A percentile compares a stretch with the other conserved stretches of the same genome.
phyloP scores from a whole-genome alignment of 2,888 invertebrate species.

The Sesamia inferens region DNA sequence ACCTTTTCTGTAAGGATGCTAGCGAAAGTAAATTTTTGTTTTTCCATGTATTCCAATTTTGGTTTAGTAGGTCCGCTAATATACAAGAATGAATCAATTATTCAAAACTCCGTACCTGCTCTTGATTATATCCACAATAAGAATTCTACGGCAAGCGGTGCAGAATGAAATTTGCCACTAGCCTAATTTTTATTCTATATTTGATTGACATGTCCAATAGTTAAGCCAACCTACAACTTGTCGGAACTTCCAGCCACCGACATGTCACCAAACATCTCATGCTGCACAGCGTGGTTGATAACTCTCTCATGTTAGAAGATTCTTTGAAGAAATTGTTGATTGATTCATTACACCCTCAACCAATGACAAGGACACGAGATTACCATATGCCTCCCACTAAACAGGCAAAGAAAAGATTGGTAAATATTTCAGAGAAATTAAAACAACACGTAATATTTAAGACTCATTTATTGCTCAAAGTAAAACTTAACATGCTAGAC shows the following conservation, averaged over 20 bases:
- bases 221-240: background rate
- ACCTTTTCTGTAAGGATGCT: constrained; percentile 62
- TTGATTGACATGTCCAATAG: background rate
- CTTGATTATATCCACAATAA: background rate
- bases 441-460: constrained; percentile 47
- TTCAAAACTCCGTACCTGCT: constrained; percentile 28
- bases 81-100: constrained; percentile 38
- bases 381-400: background rate
- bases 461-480: constrained; percentile 53
- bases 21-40: constrained; percentile 71
- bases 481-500: constrained; percentile 47
- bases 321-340: constrained; percentile 12
- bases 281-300: background rate
- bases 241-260: background rate
- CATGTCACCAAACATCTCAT: constrained; percentile 1
- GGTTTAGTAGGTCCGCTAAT: constrained; percentile 38
- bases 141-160: constrained; percentile 5
- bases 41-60: constrained; percentile 56
- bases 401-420: background rate
- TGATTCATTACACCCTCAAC: background rate
- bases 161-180: background rate
- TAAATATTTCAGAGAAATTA: constrained; percentile 29
- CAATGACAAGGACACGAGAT: background rate
- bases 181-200: background rate
- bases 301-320: background rate